These are phyloP conservation scores for Brachionus koreanus DNA, from an alignment of 1,140 invertebrate species.

Conservation along the genomic window DNA sequence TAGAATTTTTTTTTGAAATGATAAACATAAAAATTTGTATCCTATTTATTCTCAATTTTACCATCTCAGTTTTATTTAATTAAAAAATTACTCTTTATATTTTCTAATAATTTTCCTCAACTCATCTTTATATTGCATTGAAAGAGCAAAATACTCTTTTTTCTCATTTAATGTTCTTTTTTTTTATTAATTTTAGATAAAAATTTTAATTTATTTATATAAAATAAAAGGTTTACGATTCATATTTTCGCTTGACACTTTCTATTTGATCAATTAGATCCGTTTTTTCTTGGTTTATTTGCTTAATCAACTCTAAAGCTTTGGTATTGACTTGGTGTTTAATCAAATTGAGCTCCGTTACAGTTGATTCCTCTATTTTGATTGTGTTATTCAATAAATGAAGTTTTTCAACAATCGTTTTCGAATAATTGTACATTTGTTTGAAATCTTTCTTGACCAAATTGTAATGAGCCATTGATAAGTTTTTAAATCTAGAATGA, in stretches of 20 bases:
- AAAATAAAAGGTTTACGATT: constrained; percentile 2
- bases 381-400: constrained; percentile 39
- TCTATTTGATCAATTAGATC: constrained; percentile 37
- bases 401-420: constrained; percentile 24
- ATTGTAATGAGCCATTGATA: constrained; percentile 22
- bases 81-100: constrained; percentile 44
- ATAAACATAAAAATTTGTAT: too few relatives aligned
- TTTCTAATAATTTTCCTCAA: constrained; percentile 15
- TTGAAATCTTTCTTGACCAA: constrained; percentile 35
- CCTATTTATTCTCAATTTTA: too few relatives aligned
- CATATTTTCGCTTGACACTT: constrained; percentile 27
- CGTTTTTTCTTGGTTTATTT: constrained; percentile 33
- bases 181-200: background rate
- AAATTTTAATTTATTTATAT: background rate
- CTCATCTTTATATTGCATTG: constrained; percentile 33
- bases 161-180: constrained; percentile 26
- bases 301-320: constrained; percentile 31
- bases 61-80: background rate
- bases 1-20: background rate
- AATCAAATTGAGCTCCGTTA: constrained; percentile 18
- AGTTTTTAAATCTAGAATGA: background rate
- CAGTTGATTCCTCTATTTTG: constrained; percentile 29
- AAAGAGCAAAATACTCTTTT: constrained; percentile 35
- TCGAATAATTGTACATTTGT: constrained; percentile 42
- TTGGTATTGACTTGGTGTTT: constrained; percentile 31